Conservation (phyloP, 2,113 vertebrate genomes). For the Aplodontia rufa region DNA sequence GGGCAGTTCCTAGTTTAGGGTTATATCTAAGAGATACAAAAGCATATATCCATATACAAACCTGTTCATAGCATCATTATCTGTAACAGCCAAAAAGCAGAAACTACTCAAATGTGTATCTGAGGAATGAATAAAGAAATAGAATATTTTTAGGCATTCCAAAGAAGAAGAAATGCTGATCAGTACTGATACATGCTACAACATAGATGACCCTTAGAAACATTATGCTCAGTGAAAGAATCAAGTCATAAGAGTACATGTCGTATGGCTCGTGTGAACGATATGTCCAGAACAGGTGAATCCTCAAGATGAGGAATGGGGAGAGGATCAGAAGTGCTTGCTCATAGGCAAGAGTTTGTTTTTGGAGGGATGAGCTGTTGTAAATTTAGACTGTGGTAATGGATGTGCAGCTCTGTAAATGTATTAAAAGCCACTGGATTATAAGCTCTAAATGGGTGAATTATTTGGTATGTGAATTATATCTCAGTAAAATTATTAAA, state of each 20-base stretch:
- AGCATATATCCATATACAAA: not conserved
- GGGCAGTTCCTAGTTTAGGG: not conserved
- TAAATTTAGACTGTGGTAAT: not conserved
- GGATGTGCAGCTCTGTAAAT: not conserved
- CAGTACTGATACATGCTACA: fast-evolving
- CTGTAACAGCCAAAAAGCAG: not conserved
- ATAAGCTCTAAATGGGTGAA: not conserved
- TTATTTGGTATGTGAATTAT: not conserved
- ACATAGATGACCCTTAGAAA: not conserved
- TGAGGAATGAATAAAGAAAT: not conserved
- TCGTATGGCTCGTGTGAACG: not conserved
- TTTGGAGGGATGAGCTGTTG: no score
- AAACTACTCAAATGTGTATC: not conserved
- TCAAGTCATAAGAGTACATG: not conserved
- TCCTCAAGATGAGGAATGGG: not conserved
- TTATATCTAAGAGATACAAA: not conserved
- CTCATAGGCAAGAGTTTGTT: no score
- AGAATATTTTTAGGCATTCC: not conserved
- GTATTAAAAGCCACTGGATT: not conserved
- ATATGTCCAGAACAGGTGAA: not conserved
- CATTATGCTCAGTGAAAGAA: not conserved
- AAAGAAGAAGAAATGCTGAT: not conserved
- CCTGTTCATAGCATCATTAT: not conserved
- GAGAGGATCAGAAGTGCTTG: not conserved
- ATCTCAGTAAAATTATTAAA: not conserved